phyloP scores from a whole-genome alignment of 2,888 invertebrate genomes.

The Lochmaea crataegi region DNA sequence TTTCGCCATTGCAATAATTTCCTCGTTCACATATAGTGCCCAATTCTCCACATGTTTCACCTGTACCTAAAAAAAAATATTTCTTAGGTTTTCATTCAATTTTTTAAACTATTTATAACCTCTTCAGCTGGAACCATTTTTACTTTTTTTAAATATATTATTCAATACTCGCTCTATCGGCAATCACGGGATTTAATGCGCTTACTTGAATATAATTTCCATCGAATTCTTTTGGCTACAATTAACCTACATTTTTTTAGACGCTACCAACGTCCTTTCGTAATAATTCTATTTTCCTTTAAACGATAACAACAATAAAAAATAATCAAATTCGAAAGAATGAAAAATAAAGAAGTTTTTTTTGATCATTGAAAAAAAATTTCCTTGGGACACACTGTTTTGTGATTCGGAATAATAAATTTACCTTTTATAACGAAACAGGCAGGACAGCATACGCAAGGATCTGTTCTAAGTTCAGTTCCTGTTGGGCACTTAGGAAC shows the following conservation, averaged over 20 bases:
- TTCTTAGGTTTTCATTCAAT: too few species aligned
- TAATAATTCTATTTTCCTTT: too few species aligned
- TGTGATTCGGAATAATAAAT: neutral
- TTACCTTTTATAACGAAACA: slow-evolving; percentile 15
- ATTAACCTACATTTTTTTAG: too few species aligned
- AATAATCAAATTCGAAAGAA: neutral
- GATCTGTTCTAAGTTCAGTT: slow-evolving; percentile 6
- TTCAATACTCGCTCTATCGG: too few species aligned
- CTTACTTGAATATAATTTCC: too few species aligned
- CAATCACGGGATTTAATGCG: too few species aligned
- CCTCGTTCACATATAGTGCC: neutral
- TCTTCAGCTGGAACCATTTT: too few species aligned
- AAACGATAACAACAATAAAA: neutral
- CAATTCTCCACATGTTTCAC: neutral
- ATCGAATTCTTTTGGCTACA: too few species aligned
- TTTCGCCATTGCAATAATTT: neutral
- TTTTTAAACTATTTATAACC: too few species aligned
- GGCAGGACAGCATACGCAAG: slow-evolving; percentile 23
- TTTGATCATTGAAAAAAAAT: neutral
- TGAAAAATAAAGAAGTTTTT: neutral
- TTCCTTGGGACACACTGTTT: too few species aligned
- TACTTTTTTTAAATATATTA: too few species aligned
- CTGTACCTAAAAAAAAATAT: neutral
- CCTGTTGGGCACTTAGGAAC: slow-evolving; percentile 9
- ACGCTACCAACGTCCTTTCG: too few species aligned